A percentile compares a stretch with the other conserved stretches of the same genome.
Evolutionary conservation across 1,140 invertebrate genomes (phyloP).

Genomic region (Belonocnema kinseyi): DNA sequence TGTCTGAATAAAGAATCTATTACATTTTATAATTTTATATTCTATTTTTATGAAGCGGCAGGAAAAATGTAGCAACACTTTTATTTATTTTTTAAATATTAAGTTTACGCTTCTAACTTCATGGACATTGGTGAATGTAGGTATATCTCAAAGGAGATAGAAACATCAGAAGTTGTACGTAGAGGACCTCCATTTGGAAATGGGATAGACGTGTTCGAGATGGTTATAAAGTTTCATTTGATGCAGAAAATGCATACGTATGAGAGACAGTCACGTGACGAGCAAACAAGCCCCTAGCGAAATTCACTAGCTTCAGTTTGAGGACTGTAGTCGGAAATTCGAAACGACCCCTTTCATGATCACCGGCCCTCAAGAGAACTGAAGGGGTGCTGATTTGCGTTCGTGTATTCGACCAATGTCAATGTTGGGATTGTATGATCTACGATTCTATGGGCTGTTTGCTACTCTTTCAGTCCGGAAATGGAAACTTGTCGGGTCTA

Average conservation of each 20-base stretch:
- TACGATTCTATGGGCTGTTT: not conserved
- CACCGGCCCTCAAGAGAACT: not conserved
- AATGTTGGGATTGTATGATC: not conserved
- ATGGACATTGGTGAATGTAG: too few relatives aligned
- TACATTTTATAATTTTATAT: too few relatives aligned
- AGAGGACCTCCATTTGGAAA: not conserved
- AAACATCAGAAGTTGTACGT: slow-evolving; percentile 1
- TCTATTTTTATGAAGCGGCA: too few relatives aligned
- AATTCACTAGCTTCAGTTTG: not conserved
- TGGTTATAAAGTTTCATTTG: slow-evolving; percentile 22
- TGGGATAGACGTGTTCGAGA: not conserved
- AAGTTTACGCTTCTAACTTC: too few relatives aligned
- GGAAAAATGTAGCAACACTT: too few relatives aligned
- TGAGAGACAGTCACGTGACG: slow-evolving; percentile 16
- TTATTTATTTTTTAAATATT: too few relatives aligned
- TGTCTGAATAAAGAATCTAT: too few relatives aligned
- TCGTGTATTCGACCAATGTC: not conserved
- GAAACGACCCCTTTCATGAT: slow-evolving; percentile 8
- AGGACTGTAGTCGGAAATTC: not conserved
- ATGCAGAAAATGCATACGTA: slow-evolving; percentile 27
- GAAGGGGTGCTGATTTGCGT: slow-evolving; percentile 1
- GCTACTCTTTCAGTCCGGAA: not conserved
- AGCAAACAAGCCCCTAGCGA: slow-evolving; percentile 3
- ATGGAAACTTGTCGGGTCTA: not conserved
- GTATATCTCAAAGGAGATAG: slow-evolving; percentile 3